A percentile compares a stretch with the other conserved stretches of the same genome.
Conservation (phyloP, 2,888 invertebrate species). For the Hirtodrosophila cameraria region DNA sequence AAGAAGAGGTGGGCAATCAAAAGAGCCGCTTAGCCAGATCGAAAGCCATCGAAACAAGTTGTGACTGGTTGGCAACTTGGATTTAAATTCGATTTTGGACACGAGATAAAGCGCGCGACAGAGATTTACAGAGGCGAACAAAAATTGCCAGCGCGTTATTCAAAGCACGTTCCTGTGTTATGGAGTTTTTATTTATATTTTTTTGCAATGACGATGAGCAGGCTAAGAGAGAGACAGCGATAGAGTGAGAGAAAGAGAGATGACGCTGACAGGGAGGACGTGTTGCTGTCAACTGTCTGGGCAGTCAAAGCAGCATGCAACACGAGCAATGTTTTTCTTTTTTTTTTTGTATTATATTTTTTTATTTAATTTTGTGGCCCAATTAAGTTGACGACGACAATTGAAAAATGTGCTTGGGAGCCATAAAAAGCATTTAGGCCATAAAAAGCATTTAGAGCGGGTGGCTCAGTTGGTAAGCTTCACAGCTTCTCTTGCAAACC, state of each 20-base stretch:
- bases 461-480: conserved; percentile 10
- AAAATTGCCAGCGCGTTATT: conserved; percentile 54
- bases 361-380: conserved; percentile 71
- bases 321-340: conserved; percentile 68
- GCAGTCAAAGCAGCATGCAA: conserved; percentile 53
- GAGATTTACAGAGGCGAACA: conserved; percentile 53
- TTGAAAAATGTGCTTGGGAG: conserved; percentile 66
- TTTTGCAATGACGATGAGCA: conserved; percentile 34
- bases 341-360: too few relatives aligned
- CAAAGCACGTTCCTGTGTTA: conserved; percentile 71
- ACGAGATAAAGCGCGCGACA: conserved; percentile 68
- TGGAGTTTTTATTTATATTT: conserved; percentile 27
- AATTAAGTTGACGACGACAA: conserved; percentile 72
- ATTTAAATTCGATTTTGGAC: conserved; percentile 77
- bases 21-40: conserved; percentile 58
- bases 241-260: conserved; percentile 9
- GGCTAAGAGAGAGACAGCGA: too few relatives aligned
- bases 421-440: conserved; percentile 75
- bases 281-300: conserved; percentile 73
- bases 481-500: conserved; percentile 40
- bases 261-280: conserved; percentile 51
- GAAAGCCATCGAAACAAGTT: conserved; percentile 67
- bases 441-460: conserved; percentile 43
- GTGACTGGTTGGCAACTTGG: conserved; percentile 51
- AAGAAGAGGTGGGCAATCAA: conserved; percentile 45